Conservation (phyloP, 1,140 invertebrate genomes). For the Chrysomallon squamiferum region DNA sequence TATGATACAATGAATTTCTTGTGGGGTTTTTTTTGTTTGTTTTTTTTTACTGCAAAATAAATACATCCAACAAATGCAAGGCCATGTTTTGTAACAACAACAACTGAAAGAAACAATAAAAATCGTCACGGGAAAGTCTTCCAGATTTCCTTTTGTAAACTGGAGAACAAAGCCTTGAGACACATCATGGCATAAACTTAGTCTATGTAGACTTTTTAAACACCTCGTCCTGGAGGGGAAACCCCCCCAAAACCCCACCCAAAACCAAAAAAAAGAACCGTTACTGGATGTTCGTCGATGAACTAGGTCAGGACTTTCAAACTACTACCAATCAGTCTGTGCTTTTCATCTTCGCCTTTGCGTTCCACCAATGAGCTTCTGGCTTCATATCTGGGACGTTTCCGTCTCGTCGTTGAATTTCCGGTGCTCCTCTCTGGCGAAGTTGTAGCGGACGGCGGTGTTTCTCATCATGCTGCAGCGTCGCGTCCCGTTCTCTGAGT, state of each 20-base stretch:
- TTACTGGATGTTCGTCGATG: neutral
- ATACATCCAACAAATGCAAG: too few relatives aligned
- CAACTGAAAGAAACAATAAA: too few relatives aligned
- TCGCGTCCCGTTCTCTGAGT: constrained; percentile 24
- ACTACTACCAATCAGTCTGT: neutral
- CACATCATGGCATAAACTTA: neutral
- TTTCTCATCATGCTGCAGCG: constrained; percentile 16
- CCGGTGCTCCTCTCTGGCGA: constrained; percentile 12
- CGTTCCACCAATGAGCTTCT: neutral
- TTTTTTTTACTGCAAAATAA: too few relatives aligned
- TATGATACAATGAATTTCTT: too few relatives aligned
- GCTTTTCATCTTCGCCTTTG: neutral
- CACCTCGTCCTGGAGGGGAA: neutral
- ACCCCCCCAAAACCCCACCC: neutral
- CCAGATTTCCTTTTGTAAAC: too few relatives aligned
- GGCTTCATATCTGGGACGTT: constrained; percentile 1
- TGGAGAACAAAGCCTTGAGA: neutral
- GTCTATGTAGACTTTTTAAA: constrained; percentile 7
- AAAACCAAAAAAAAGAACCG: too few relatives aligned
- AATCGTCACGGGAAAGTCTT: too few relatives aligned
- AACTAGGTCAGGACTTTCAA: neutral
- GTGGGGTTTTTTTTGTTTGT: too few relatives aligned
- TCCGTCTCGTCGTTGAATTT: neutral
- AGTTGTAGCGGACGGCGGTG: constrained; percentile 26
- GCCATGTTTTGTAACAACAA: too few relatives aligned